Conservation (phyloP, 2,113 vertebrate genomes). For the Pungitius pungitius region DNA sequence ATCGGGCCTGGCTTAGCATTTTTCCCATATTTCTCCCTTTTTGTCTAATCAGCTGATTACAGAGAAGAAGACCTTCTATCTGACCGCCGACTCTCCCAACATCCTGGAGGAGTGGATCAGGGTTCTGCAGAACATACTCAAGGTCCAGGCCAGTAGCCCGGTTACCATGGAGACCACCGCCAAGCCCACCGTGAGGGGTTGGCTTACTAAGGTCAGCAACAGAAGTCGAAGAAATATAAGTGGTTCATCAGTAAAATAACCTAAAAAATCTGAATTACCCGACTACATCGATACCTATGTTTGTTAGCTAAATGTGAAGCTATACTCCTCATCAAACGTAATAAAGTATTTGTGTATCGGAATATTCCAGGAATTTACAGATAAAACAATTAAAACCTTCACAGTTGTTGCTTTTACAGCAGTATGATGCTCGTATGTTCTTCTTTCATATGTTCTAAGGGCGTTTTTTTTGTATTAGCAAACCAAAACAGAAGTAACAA, state of each 20-base stretch:
- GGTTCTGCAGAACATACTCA: slow-evolving; percentile 88
- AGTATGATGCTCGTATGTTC: neutral
- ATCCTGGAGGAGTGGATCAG: slow-evolving; percentile 93
- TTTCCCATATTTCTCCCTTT: slow-evolving; percentile 30
- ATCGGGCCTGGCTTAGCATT: slow-evolving; percentile 15
- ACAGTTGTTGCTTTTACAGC: neutral
- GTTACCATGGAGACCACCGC: slow-evolving; percentile 73
- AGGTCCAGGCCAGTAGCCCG: slow-evolving; percentile 84
- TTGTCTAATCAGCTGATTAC: slow-evolving; percentile 82
- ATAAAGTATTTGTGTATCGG: neutral
- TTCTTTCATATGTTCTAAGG: neutral
- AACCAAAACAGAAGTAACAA: neutral
- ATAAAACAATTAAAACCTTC: neutral
- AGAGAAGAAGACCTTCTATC: slow-evolving; percentile 89
- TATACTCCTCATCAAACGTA: too few relatives aligned
- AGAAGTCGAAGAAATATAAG: neutral
- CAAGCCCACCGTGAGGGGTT: slow-evolving; percentile 87
- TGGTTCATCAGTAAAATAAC: neutral
- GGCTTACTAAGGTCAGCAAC: slow-evolving; percentile 88
- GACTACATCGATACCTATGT: neutral
- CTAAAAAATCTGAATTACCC: neutral
- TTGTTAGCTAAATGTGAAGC: neutral
- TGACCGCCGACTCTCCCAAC: slow-evolving; percentile 91
- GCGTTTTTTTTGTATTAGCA: neutral
- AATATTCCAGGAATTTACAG: neutral